Evolutionary conservation across 2,113 vertebrate genomes (phyloP).

Genomic region (Ploceus nigricollis): DNA sequence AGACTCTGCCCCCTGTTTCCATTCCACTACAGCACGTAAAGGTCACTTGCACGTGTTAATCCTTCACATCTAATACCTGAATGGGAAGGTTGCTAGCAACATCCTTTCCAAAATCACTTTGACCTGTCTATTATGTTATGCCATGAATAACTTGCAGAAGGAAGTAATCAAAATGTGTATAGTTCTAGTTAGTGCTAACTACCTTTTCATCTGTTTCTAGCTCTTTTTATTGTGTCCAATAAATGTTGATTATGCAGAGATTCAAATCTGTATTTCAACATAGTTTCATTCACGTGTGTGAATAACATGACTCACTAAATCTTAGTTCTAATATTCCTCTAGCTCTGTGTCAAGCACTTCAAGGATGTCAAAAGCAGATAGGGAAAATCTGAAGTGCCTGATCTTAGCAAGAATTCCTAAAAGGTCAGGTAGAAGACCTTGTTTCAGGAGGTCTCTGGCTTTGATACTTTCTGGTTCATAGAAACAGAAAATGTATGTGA

Average conservation of each 20-base stretch:
- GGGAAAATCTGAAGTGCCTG: background rate
- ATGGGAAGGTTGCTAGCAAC: background rate
- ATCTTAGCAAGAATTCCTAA: background rate
- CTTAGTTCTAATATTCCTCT: background rate
- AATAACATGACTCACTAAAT: background rate
- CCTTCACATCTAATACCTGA: background rate
- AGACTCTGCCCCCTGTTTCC: background rate
- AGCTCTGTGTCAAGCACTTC: background rate
- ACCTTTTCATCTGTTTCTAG: constrained; percentile 20
- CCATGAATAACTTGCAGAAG: background rate
- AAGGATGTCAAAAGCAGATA: constrained; percentile 30
- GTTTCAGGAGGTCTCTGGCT: background rate
- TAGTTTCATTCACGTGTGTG: background rate
- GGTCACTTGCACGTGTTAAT: background rate
- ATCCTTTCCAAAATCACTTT: constrained; percentile 5
- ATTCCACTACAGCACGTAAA: background rate
- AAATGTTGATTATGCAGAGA: background rate
- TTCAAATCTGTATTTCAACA: constrained; percentile 22
- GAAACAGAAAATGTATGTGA: background rate
- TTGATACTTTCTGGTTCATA: background rate
- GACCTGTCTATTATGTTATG: background rate
- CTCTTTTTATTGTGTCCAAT: background rate
- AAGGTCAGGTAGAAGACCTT: constrained; percentile 12
- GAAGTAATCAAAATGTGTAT: background rate
- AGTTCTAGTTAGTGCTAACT: constrained; percentile 3